Base-by-base conservation (phyloP, 2,113 vertebrate species). In the Australoheros scitulus region DNA sequence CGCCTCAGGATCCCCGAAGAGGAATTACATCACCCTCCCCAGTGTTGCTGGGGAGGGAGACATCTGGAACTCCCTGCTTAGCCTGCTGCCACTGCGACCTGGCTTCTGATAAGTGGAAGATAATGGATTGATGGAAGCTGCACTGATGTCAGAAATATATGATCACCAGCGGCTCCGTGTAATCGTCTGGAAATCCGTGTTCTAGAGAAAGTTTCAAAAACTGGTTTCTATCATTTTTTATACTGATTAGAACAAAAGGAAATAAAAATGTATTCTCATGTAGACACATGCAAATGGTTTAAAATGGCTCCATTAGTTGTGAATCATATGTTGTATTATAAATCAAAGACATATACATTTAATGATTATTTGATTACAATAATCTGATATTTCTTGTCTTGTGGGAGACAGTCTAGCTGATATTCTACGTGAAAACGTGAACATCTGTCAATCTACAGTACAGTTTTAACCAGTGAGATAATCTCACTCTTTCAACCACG, bases 111-210 rank as follows among this genome's bases (percentile, higher is more conserved):
- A 41, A 41, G 38, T 41, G 38, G 9, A 41, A 43, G 11, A 68
- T 0, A 26, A 18, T 0, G 2, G 64, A 18, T 47, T 41, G 11
- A 43, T 43, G 11, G 41, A 43, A 14, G 41, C 14, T 14, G 11
- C 14, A 14, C 11, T 5, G 41, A 68, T 47, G 41, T 18, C 38
- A 68, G 1, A 47, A 26, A 68, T 14, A 17, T 43, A 65, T 26
- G 22, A 11, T 18, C 1, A 2, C 63, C 22, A 41, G 1, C 4
- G 43, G 8, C 38, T 47, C 38, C 17, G 11, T 68, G 14, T 18
- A 47, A 8, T 47, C 17, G 6, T 26, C 41, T 47, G 14, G 22
- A 47, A 7, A 11, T 68, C 17, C 22, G 9, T 47, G 64, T 26
- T 47, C 43, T 65, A 15, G 38, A 47, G 26, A 47, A 50, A 26